Percentiles rank a stretch among this genome's conserved stretches.
Evolutionary conservation across 2,888 invertebrate genomes (phyloP).

Genomic region (Acanthacorydalis orientalis): DNA sequence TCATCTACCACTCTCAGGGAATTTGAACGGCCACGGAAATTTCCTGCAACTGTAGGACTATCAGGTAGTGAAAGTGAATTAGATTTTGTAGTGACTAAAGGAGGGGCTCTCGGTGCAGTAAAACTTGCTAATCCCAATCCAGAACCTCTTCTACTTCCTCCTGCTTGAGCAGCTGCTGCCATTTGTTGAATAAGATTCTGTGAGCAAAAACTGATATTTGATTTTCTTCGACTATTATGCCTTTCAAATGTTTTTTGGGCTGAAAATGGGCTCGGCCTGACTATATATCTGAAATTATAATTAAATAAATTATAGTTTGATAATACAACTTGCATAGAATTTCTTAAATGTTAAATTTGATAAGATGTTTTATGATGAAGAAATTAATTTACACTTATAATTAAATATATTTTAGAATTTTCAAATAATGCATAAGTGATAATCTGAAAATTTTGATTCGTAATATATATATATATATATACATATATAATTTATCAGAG

Average conservation of each 20-base stretch:
- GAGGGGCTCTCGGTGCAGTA: slow-evolving; percentile 50
- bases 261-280: slow-evolving; percentile 87
- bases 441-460: no score
- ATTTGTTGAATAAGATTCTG: slow-evolving; percentile 53
- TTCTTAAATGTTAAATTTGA: no score
- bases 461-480: no score
- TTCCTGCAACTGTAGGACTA: slow-evolving; percentile 67
- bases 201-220: slow-evolving; percentile 81
- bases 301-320: no score
- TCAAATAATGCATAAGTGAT: no score
- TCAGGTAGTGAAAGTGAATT: slow-evolving; percentile 80
- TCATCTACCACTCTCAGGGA: slow-evolving; percentile 77
- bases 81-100: slow-evolving; percentile 66
- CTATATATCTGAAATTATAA: slow-evolving; percentile 52
- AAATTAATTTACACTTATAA: no score
- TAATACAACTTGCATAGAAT: no score
- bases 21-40: slow-evolving; percentile 67
- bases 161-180: slow-evolving; percentile 32
- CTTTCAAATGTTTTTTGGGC: slow-evolving; percentile 89
- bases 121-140: slow-evolving; percentile 38
- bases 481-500: no score
- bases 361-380: no score
- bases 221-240: slow-evolving; percentile 78
- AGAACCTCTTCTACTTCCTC: slow-evolving; percentile 27
- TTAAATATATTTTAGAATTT: no score